Conservation (phyloP, 2,797 vertebrate species). For the Antrozous pallidus region DNA sequence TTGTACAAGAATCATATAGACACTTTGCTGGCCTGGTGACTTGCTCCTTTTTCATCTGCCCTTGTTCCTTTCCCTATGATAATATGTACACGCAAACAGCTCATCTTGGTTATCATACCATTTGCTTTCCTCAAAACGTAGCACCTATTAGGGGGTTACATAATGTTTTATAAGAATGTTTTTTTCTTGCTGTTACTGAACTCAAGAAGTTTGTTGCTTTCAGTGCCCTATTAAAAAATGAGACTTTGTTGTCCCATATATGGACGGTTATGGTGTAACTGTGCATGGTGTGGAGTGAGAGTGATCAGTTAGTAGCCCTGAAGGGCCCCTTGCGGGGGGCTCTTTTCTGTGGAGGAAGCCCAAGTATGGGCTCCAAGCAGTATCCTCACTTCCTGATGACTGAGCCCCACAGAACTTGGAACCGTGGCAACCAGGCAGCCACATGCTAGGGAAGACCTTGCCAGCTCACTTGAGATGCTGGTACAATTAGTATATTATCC, state of each 20-base stretch:
- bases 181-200: background rate
- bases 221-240: background rate
- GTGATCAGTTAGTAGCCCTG: no score
- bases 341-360: no score
- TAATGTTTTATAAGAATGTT: background rate
- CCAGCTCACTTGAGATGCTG: no score
- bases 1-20: background rate
- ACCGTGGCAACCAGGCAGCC: no score
- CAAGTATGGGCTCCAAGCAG: no score
- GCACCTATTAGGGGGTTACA: background rate
- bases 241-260: background rate
- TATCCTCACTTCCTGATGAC: no score
- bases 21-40: background rate
- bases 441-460: no score
- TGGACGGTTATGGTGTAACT: no score
- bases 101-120: background rate
- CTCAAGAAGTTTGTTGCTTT: background rate
- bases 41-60: background rate
- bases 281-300: no score
- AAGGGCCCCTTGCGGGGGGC: no score
- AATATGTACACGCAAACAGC: background rate
- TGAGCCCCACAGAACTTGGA: no score
- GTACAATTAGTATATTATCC: no score
- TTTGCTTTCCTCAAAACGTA: background rate
- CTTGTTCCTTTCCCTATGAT: background rate